phyloP scores from a whole-genome alignment of 2,113 vertebrate species.

The Vimba vimba region DNA sequence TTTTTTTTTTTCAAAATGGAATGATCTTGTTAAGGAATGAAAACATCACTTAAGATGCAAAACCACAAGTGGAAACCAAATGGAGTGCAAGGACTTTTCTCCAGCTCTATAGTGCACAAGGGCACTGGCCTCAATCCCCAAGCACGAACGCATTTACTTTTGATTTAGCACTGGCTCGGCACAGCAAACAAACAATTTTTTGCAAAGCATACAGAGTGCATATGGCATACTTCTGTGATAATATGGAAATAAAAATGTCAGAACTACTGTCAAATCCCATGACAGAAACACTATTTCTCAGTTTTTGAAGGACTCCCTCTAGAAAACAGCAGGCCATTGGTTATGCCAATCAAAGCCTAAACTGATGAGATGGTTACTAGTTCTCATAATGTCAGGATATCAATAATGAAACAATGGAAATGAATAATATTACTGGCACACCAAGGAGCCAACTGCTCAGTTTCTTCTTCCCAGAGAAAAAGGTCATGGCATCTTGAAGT shows the following conservation, averaged over 20 bases:
- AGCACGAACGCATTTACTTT: conserved; percentile 2
- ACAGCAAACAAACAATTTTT: conserved; percentile 32
- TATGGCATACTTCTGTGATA: not conserved
- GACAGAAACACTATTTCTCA: not conserved
- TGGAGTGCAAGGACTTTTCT: not conserved
- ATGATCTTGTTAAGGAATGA: not conserved
- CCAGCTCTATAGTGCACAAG: not conserved
- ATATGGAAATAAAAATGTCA: not conserved
- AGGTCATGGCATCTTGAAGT: not conserved
- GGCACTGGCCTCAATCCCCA: not conserved
- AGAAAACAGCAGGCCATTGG: not conserved
- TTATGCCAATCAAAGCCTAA: not conserved
- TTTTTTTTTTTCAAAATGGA: not conserved
- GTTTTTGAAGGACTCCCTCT: not conserved
- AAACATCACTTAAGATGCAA: not conserved
- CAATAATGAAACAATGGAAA: not conserved
- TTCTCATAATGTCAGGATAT: not conserved
- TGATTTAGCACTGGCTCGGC: not conserved
- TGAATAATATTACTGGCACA: not conserved
- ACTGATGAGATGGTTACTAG: not conserved
- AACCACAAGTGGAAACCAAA: not conserved
- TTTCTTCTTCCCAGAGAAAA: not conserved
- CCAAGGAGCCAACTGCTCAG: not conserved
- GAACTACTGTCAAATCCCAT: conserved; percentile 19
- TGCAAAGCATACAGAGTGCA: conserved; percentile 5